phyloP scores from a whole-genome alignment of 2,113 vertebrate species.

The Caloenas nicobarica region DNA sequence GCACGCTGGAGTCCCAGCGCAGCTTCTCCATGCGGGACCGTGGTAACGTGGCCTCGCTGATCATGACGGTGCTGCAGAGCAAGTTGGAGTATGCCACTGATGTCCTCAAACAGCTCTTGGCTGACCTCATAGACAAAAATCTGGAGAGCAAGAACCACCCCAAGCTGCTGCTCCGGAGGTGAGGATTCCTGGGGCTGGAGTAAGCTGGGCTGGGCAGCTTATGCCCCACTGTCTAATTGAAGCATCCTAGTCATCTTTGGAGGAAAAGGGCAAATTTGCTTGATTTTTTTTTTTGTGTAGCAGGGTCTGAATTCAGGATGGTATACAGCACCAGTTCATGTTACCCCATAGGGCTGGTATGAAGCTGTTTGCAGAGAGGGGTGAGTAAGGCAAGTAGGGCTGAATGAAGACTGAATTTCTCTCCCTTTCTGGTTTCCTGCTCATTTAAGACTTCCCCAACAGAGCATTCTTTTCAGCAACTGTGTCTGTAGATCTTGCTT shows the following conservation, averaged over 20 bases:
- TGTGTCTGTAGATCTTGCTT: not conserved
- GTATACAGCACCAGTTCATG: rapidly evolving
- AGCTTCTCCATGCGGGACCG: slow-evolving; percentile 98
- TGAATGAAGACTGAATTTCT: not conserved
- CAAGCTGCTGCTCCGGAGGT: slow-evolving; percentile 95
- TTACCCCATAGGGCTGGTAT: not conserved
- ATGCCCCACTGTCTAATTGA: not conserved
- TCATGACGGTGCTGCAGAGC: slow-evolving; percentile 97
- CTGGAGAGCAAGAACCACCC: slow-evolving; percentile 99
- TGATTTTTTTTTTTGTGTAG: not conserved
- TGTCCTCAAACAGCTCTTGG: slow-evolving; percentile 95
- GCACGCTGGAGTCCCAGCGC: slow-evolving; percentile 93
- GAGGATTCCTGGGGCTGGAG: not conserved
- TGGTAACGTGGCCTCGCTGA: slow-evolving; percentile 95
- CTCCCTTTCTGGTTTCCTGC: not conserved
- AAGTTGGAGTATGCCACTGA: slow-evolving; percentile 97
- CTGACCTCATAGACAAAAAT: slow-evolving; percentile 98
- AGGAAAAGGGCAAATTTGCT: not conserved
- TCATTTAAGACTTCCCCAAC: not conserved
- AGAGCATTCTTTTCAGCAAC: not conserved
- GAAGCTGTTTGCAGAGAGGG: not conserved
- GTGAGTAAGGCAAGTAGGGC: not conserved
- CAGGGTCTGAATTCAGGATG: not conserved
- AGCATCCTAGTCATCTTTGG: rapidly evolving
- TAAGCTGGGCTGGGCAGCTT: not conserved